phyloP scores from a whole-genome alignment of 2,888 invertebrate species.

The Ellobium chinense region DNA sequence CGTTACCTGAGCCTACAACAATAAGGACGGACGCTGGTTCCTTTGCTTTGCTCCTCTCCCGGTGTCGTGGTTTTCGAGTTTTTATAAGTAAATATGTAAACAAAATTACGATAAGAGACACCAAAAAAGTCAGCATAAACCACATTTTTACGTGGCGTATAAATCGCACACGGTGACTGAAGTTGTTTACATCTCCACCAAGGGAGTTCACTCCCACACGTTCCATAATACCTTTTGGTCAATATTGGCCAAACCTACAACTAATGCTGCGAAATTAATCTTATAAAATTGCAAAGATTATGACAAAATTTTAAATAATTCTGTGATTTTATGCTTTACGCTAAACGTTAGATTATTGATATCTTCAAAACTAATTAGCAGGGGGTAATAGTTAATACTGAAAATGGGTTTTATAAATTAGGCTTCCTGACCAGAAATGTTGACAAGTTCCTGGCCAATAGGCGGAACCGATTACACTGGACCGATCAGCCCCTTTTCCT shows the following conservation, averaged over 20 bases:
- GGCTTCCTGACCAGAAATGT: no score
- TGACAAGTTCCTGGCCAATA: no score
- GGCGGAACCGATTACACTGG: no score
- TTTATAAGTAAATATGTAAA: background rate
- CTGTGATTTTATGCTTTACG: background rate
- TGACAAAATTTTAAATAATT: background rate
- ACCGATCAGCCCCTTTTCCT: no score
- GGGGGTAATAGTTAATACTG: no score
- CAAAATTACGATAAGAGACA: conserved; percentile 21
- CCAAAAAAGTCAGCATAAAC: background rate
- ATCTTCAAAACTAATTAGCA: no score
- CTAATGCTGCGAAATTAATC: no score
- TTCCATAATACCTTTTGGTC: no score
- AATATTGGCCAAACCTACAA: no score
- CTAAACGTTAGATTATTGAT: no score
- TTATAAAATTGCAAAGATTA: background rate
- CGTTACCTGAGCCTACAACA: conserved; percentile 63
- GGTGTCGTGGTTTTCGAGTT: background rate
- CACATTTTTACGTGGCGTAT: background rate
- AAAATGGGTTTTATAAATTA: no score
- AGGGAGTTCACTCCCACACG: conserved; percentile 13
- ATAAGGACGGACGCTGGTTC: conserved; percentile 53
- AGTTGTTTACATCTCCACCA: conserved; percentile 3
- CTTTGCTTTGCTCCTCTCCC: background rate
- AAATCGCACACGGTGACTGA: background rate